phyloP scores from a whole-genome alignment of 35 echinoderm and acorn worm genomes.

The Strongylocentrotus purpuratus region DNA sequence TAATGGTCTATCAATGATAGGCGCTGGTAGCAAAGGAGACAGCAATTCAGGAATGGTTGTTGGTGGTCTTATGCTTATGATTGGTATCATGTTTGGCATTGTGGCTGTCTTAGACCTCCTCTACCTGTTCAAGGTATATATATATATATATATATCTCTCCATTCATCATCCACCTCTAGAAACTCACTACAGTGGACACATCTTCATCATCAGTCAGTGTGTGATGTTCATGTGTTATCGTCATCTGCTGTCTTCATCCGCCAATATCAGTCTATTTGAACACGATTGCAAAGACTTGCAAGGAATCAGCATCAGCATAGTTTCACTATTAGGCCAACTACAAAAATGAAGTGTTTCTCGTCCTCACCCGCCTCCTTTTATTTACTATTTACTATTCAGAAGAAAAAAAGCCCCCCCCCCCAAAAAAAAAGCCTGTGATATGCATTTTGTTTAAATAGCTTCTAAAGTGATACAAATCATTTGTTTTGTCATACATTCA shows the following conservation, averaged over 20 bases:
- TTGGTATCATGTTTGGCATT: conserved; percentile 50
- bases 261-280: neutral
- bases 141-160: neutral
- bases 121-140: conserved; percentile 63
- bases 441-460: too few relatives aligned
- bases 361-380: too few relatives aligned
- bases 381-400: too few relatives aligned
- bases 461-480: too few relatives aligned
- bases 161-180: neutral
- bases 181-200: neutral
- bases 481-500: too few relatives aligned
- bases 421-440: too few relatives aligned
- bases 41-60: conserved; percentile 13
- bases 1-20: conserved; percentile 53
- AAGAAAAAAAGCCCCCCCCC: too few relatives aligned
- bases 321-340: too few relatives aligned
- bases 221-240: neutral
- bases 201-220: neutral
- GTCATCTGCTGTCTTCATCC: neutral
- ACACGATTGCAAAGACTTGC: too few relatives aligned
- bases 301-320: too few relatives aligned
- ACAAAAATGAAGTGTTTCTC: too few relatives aligned
- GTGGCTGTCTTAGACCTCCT: conserved; percentile 49
- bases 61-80: conserved; percentile 64
- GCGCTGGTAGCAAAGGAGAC: neutral